Evolutionary conservation across 2,113 vertebrate genomes (phyloP).

Genomic region (Hyperoodon ampullatus): DNA sequence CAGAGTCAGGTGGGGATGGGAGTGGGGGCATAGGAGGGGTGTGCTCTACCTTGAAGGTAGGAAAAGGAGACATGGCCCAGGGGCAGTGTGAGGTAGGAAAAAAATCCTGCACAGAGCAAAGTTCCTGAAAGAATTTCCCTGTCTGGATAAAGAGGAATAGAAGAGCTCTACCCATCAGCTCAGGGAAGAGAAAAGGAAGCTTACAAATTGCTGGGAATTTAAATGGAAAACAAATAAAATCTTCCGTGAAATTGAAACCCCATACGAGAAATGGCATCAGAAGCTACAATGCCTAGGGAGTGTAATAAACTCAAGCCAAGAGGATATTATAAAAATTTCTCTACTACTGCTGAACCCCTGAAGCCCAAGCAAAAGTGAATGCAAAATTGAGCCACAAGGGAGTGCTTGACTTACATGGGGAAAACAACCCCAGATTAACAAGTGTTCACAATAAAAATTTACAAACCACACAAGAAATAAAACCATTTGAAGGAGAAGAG

Average conservation of each 20-base stretch:
- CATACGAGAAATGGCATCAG: not conserved
- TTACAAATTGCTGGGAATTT: not conserved
- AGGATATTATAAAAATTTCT: not conserved
- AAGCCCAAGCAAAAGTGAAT: not conserved
- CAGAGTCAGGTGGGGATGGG: not conserved
- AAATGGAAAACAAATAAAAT: not conserved
- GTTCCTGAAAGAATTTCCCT: not conserved
- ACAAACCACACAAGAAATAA: not conserved
- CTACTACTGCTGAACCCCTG: not conserved
- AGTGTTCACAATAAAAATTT: not conserved
- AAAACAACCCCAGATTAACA: not conserved
- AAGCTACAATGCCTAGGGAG: not conserved
- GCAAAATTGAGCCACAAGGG: not conserved
- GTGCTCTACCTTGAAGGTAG: accelerated
- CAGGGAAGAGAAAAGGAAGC: not conserved
- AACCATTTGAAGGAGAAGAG: not conserved
- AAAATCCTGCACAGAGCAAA: not conserved
- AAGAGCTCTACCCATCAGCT: not conserved
- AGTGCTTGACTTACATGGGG: not conserved
- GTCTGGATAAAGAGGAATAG: not conserved
- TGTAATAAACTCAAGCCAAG: not conserved
- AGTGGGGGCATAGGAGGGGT: too few species aligned
- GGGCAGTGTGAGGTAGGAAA: not conserved
- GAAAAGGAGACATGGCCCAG: not conserved
- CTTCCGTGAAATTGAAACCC: not conserved